These are phyloP conservation scores for Drosophila setosimentum DNA, from an alignment of 2,888 invertebrate genomes.

Conservation along the genomic window DNA sequence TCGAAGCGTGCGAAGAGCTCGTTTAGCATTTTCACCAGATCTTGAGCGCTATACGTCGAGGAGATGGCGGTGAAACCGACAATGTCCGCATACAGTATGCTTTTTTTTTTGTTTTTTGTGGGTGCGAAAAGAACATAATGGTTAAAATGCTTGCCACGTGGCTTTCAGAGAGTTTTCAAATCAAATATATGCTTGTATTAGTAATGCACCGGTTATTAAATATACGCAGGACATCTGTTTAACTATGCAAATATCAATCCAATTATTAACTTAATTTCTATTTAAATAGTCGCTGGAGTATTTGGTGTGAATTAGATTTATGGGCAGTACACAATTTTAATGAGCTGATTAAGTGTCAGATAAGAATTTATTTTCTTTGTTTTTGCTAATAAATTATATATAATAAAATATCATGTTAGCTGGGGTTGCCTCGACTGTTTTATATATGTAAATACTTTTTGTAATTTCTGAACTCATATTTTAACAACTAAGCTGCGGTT, in stretches of 20 bases:
- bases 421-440: too few species aligned
- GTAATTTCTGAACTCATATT: not conserved
- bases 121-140: constrained; percentile 48
- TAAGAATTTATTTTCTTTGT: not conserved
- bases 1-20: constrained; percentile 98
- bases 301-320: not conserved
- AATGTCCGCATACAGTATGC: constrained; percentile 98
- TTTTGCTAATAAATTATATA: too few species aligned
- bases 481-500: not conserved
- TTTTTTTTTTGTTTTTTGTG: constrained; percentile 78
- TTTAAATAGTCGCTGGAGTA: not conserved
- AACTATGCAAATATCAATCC: not conserved
- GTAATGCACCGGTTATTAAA: constrained; percentile 10
- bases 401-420: too few species aligned
- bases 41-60: constrained; percentile 97
- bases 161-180: constrained; percentile 1
- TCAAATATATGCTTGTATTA: not conserved
- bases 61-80: constrained; percentile 99
- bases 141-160: constrained; percentile 34
- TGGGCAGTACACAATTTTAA: not conserved
- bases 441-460: too few species aligned
- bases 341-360: not conserved
- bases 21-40: constrained; percentile 97
- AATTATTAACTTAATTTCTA: not conserved
- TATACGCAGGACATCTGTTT: not conserved